Base-by-base conservation (phyloP, 2,797 vertebrate genomes). In the Lindbergichthys nudifrons region DNA sequence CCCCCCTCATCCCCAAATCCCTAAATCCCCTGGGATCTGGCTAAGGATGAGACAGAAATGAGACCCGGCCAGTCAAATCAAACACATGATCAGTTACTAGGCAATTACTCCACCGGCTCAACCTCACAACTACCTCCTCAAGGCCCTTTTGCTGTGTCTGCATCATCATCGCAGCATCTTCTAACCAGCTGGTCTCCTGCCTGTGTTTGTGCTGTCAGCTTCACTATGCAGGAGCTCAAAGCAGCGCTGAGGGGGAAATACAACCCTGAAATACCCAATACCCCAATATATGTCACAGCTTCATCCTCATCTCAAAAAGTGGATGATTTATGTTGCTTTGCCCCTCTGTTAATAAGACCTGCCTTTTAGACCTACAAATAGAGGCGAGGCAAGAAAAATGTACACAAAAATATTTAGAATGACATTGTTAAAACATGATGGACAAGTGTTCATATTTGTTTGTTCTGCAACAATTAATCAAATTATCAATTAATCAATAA, bases 51-150 rank as follows among this genome's bases (percentile, higher is more conserved):
- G 87, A 91, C 77, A 75, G 86, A 92, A 89, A 90, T 90, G 89
- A 93, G 91, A 91, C 87, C 79, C 71, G 53, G 85, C 80, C 88
- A 91, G 87, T 91, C 86, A 91, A 91, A 93, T 92, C 89, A 91
- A 89, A 91, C 80, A 86, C 79, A 66, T 81, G 80, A 93, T 92
- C 88, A 88, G 88, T 91, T 87, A 89, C 89, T 67, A 83, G 82
- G 91, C 88, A 91, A 93, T 91, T 92, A 94, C 88, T 91, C 67
- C 81, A 87, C 75, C 70, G 86, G 81, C 83, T 87, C 75, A 89
- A 88, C 70, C 71, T 69, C 75, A 73, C 77, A 69, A 83, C 85
- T 70, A 76, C 23, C 74, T 85, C 79, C 82, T 90, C 62, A 15
- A 73, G 80, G 74, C 56, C 62, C 77, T 83, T 88, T 85, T 87